Conservation (phyloP, 2,113 vertebrate genomes). For the Coptodon bakossiorum region DNA sequence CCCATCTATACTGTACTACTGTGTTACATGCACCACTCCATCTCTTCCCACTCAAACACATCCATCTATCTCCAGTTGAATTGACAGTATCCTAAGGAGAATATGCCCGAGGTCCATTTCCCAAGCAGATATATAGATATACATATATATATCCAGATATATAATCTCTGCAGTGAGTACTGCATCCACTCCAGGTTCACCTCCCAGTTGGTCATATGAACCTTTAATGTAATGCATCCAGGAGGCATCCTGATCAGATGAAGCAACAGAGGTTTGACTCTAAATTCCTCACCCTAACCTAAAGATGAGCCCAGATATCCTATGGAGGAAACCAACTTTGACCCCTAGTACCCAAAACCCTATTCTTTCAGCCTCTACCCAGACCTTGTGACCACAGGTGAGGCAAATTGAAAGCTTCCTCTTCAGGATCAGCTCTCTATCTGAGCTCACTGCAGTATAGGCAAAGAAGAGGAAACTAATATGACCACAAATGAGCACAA, state of each 20-base stretch:
- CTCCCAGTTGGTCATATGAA: background rate
- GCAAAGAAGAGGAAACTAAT: background rate
- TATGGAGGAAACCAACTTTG: background rate
- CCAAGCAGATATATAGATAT: background rate
- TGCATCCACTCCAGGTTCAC: background rate
- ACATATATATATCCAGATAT: background rate
- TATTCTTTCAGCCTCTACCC: background rate
- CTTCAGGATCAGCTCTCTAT: background rate
- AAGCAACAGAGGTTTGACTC: background rate
- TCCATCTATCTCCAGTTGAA: background rate
- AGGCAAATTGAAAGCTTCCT: background rate
- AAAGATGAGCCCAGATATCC: background rate
- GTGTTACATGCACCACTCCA: background rate
- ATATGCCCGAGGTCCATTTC: background rate
- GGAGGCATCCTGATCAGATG: background rate
- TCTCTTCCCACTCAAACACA: background rate
- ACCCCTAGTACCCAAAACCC: background rate
- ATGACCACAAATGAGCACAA: background rate
- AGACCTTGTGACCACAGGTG: background rate
- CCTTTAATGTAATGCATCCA: background rate
- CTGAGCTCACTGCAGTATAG: background rate
- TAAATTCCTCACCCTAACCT: accelerated
- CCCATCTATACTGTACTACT: background rate
- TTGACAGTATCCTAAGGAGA: background rate
- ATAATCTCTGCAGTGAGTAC: background rate